Percentiles rank a stretch among this genome's conserved stretches.
Evolutionary conservation across 2,797 vertebrate genomes (phyloP).

Genomic region (Calcarius lapponicus): DNA sequence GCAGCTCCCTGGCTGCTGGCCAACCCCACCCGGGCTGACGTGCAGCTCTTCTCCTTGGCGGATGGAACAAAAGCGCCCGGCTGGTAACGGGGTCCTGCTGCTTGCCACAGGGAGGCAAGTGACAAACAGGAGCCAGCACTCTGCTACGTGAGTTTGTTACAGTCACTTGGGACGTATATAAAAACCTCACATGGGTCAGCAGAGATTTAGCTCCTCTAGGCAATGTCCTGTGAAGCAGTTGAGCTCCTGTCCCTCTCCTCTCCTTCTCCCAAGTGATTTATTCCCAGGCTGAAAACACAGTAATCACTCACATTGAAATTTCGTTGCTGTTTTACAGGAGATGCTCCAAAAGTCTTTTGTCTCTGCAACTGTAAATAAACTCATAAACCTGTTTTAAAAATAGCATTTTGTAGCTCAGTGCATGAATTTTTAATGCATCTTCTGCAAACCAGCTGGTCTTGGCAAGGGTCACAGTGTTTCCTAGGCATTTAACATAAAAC

Average conservation of each 20-base stretch:
- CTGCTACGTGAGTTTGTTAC: background rate
- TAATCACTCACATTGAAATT: background rate
- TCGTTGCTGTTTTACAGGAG: background rate
- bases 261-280: background rate
- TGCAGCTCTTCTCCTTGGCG: background rate
- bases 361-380: constrained; percentile 62
- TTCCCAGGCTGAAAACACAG: background rate
- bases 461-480: constrained; percentile 57
- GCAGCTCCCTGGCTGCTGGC: constrained; percentile 52
- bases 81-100: background rate
- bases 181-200: background rate
- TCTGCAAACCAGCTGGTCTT: constrained; percentile 66
- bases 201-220: background rate
- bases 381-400: constrained; percentile 11
- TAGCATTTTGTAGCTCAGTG: constrained; percentile 26
- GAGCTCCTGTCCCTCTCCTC: background rate
- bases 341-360: constrained; percentile 22
- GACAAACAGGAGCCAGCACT: background rate
- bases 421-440: constrained; percentile 70
- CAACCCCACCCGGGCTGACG: background rate
- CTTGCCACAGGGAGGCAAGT: background rate
- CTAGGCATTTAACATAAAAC: constrained; percentile 64
- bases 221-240: background rate
- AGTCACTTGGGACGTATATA: background rate
- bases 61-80: background rate